Conservation (phyloP, 2,888 invertebrate genomes). For the Cyclophora punctaria region DNA sequence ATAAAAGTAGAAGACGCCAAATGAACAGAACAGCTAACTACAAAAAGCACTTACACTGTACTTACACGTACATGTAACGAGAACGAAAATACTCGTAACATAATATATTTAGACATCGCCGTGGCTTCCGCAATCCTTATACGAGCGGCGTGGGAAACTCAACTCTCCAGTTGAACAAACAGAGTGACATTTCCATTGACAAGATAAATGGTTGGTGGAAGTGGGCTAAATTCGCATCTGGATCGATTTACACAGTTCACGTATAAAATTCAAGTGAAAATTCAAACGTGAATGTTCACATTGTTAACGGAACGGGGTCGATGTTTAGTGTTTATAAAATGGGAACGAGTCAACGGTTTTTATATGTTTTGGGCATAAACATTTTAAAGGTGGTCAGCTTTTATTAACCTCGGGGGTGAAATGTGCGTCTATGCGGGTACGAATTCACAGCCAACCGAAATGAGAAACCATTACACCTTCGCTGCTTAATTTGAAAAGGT, state of each 20-base stretch:
- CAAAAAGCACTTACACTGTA: conserved; percentile 27
- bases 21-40: conserved; percentile 17
- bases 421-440: no score
- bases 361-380: no score
- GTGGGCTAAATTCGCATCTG: conserved; percentile 25
- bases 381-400: no score
- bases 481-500: no score
- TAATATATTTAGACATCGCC: conserved; percentile 42
- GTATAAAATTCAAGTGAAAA: conserved; percentile 34
- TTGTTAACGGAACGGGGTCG: conserved; percentile 5
- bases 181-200: conserved; percentile 20
- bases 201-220: conserved; percentile 11
- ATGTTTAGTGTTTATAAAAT: conserved; percentile 1
- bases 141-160: conserved; percentile 15
- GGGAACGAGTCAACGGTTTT: neutral
- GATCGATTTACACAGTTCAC: conserved; percentile 32
- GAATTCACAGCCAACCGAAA: no score
- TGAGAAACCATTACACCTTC: no score
- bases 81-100: conserved; percentile 32
- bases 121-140: conserved; percentile 42
- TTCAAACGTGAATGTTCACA: conserved; percentile 27
- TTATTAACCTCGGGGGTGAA: no score
- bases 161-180: conserved; percentile 14
- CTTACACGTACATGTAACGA: conserved; percentile 27
- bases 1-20: conserved; percentile 7